Evolutionary conservation across 2,797 vertebrate genomes (phyloP).

Genomic region (Poeciliopsis turneri): DNA sequence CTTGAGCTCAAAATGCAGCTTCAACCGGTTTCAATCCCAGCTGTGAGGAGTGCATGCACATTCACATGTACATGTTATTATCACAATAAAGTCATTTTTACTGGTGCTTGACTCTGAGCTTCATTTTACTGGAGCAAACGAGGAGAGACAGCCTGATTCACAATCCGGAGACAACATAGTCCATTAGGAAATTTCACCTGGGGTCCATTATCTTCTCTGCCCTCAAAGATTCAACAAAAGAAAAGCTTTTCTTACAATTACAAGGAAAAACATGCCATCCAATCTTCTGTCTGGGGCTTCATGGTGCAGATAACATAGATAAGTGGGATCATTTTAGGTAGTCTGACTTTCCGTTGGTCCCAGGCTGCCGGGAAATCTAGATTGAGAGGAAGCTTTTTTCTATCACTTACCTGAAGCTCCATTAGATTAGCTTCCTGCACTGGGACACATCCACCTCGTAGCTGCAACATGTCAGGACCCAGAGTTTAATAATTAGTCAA

Average conservation of each 20-base stretch:
- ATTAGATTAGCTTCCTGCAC: slow-evolving; percentile 43
- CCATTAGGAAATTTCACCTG: slow-evolving; percentile 14
- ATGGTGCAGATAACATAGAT: slow-evolving; percentile 50
- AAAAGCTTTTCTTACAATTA: slow-evolving; percentile 38
- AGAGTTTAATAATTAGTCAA: slow-evolving; percentile 3
- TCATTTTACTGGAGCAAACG: background rate
- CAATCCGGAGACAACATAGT: background rate
- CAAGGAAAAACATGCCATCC: slow-evolving; percentile 24
- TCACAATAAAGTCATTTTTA: background rate
- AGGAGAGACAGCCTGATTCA: slow-evolving; percentile 8
- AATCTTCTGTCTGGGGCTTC: slow-evolving; percentile 31
- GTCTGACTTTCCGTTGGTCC: slow-evolving; percentile 49
- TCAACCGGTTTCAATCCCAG: background rate
- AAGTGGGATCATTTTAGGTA: slow-evolving; percentile 52
- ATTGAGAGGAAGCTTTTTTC: slow-evolving; percentile 50
- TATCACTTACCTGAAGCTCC: slow-evolving; percentile 49
- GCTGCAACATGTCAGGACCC: slow-evolving; percentile 17
- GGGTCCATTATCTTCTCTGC: slow-evolving; percentile 41
- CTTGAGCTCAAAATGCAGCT: background rate
- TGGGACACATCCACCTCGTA: background rate
- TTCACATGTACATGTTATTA: background rate
- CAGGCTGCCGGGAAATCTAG: slow-evolving; percentile 10
- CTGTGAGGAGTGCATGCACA: background rate
- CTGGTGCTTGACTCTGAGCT: background rate
- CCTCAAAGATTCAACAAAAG: slow-evolving; percentile 26